phyloP scores from a whole-genome alignment of 2,113 vertebrate species.

The Oryzias celebensis region DNA sequence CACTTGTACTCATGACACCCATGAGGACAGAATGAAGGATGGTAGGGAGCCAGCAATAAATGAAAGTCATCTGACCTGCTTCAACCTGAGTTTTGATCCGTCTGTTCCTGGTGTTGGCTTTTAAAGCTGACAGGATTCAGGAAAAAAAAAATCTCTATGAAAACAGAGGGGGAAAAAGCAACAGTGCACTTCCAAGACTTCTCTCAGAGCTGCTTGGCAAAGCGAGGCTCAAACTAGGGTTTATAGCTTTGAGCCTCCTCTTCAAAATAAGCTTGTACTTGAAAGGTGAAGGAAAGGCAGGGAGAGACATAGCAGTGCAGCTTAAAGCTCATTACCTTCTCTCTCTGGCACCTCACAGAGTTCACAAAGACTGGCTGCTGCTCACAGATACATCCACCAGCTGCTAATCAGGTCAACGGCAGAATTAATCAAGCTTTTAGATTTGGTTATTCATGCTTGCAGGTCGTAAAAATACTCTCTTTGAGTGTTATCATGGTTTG shows the following conservation, averaged over 20 bases:
- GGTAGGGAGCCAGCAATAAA: constrained; percentile 41
- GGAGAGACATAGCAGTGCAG: constrained; percentile 71
- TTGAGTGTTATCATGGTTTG: constrained; percentile 77
- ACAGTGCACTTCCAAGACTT: constrained; percentile 41
- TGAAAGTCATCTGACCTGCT: constrained; percentile 53
- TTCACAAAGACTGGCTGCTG: constrained; percentile 79
- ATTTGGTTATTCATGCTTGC: constrained; percentile 83
- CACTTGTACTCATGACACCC: constrained; percentile 63
- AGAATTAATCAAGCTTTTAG: constrained; percentile 80
- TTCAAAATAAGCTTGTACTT: constrained; percentile 69
- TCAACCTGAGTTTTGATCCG: constrained; percentile 53
- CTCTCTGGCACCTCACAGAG: constrained; percentile 79
- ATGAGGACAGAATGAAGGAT: constrained; percentile 62
- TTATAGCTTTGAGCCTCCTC: constrained; percentile 51
- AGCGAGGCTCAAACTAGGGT: constrained; percentile 48
- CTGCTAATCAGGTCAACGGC: constrained; percentile 82
- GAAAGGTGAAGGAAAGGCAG: constrained; percentile 61
- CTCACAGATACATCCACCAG: constrained; percentile 76
- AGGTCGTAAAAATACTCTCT: constrained; percentile 82
- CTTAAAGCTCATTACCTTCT: constrained; percentile 82
- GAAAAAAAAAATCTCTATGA: constrained; percentile 58
- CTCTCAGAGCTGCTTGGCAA: constrained; percentile 56
- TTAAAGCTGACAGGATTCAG: constrained; percentile 50
- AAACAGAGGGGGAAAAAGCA: constrained; percentile 42
- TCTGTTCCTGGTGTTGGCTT: constrained; percentile 47